phyloP scores from a whole-genome alignment of 2,113 vertebrate genomes.

The Pholis gunnellus region DNA sequence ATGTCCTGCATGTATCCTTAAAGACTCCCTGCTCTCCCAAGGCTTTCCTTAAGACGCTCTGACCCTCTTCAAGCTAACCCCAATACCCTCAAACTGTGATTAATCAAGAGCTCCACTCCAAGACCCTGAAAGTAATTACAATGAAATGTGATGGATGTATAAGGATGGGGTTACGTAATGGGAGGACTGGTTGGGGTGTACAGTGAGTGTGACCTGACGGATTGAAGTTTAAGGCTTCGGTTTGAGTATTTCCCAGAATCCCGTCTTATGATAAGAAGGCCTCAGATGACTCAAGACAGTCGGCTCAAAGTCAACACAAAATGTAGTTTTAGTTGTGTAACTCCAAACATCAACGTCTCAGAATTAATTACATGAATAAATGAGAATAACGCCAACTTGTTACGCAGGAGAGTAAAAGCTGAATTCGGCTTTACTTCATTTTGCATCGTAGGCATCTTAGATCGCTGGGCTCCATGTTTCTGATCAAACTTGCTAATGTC shows the following conservation, averaged over 20 bases:
- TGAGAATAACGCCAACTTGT: not conserved
- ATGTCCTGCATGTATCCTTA: conserved; percentile 51
- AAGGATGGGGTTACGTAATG: conserved; percentile 44
- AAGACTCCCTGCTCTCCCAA: conserved; percentile 40
- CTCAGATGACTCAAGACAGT: not conserved
- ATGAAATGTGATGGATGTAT: conserved; percentile 36
- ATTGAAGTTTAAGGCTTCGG: conserved; percentile 28
- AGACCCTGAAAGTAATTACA: conserved; percentile 57
- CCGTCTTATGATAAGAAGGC: conserved; percentile 19
- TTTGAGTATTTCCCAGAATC: conserved; percentile 43
- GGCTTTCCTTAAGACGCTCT: conserved; percentile 56
- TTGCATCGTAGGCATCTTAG: not conserved
- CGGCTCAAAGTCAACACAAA: not conserved
- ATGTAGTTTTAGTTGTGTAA: not conserved
- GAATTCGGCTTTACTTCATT: not conserved
- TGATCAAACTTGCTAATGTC: not conserved
- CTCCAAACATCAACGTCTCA: not conserved
- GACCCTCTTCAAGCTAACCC: conserved; percentile 57
- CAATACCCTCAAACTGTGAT: conserved; percentile 56
- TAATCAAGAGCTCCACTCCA: conserved; percentile 57
- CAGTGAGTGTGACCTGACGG: conserved; percentile 17
- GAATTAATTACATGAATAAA: not conserved
- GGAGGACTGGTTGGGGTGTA: conserved; percentile 13
- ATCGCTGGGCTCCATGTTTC: not conserved
- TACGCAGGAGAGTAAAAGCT: not conserved